phyloP scores from a whole-genome alignment of 1,140 invertebrate genomes.

The Maconellicoccus hirsutus region DNA sequence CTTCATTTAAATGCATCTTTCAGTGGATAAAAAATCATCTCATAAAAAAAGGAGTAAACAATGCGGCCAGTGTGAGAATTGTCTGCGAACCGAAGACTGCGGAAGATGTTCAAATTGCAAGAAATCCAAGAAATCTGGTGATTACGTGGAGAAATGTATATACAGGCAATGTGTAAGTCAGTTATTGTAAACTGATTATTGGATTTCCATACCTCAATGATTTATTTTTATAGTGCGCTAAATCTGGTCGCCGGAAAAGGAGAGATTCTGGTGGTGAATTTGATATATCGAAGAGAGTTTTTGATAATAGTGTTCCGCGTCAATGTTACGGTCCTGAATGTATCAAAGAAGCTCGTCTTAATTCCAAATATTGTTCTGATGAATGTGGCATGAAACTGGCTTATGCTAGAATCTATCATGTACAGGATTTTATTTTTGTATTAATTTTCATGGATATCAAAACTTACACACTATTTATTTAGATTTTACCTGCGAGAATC shows the following conservation, averaged over 20 bases:
- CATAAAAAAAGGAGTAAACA: slow-evolving; percentile 25
- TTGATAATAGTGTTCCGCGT: slow-evolving; percentile 33
- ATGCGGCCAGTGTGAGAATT: slow-evolving; percentile 75
- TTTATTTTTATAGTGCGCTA: slow-evolving; percentile 11
- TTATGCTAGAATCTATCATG: slow-evolving; percentile 70
- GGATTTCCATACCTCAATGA: background rate
- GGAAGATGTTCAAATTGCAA: slow-evolving; percentile 58
- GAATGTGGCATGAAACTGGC: slow-evolving; percentile 87
- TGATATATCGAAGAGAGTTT: slow-evolving; percentile 29
- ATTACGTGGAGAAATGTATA: slow-evolving; percentile 48
- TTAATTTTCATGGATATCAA: background rate
- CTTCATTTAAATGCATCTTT: background rate
- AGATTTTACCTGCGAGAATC: slow-evolving; percentile 79
- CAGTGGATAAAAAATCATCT: slow-evolving; percentile 20
- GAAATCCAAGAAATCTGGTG: slow-evolving; percentile 66
- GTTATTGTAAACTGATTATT: background rate
- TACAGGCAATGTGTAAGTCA: slow-evolving; percentile 26
- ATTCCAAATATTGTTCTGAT: slow-evolving; percentile 92
- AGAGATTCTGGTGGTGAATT: slow-evolving; percentile 42
- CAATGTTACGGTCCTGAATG: slow-evolving; percentile 92
- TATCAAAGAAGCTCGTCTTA: slow-evolving; percentile 55
- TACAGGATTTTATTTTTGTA: slow-evolving; percentile 30
- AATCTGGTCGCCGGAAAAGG: slow-evolving; percentile 28
- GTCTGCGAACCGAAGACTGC: slow-evolving; percentile 68
- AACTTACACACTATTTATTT: slow-evolving; percentile 23